Conservation (phyloP, 2,888 invertebrate species). For the Lycaena phlaeas region DNA sequence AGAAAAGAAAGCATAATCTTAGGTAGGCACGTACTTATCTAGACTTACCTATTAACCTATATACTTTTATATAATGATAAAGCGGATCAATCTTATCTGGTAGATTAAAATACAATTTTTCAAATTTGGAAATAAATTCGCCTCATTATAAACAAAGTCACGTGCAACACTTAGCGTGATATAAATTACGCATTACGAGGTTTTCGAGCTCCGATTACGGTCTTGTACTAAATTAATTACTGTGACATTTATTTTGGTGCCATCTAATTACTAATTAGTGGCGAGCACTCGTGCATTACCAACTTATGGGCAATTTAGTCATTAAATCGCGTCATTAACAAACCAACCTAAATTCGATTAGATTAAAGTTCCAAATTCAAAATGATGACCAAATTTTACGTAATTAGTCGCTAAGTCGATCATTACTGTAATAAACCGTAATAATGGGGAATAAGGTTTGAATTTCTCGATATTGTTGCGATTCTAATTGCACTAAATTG, state of each 20-base stretch:
- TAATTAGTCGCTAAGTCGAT: not conserved
- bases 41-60: too few relatives aligned
- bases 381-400: not conserved
- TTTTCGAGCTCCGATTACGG: slow-evolving; percentile 21
- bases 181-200: slow-evolving; percentile 17
- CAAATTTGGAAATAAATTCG: too few relatives aligned
- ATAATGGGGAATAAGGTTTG: not conserved
- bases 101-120: too few relatives aligned
- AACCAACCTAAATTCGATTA: not conserved
- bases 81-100: too few relatives aligned
- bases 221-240: slow-evolving; percentile 7
- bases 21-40: too few relatives aligned
- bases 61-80: too few relatives aligned
- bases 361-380: not conserved
- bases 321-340: not conserved
- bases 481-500: slow-evolving; percentile 5
- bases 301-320: slow-evolving; percentile 2
- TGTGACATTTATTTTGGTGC: slow-evolving; percentile 15
- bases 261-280: slow-evolving; percentile 19
- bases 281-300: slow-evolving; percentile 12
- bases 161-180: too few relatives aligned
- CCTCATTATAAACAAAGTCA: too few relatives aligned
- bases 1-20: too few relatives aligned
- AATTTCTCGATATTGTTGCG: not conserved
- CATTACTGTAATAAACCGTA: not conserved